phyloP scores from a whole-genome alignment of 64 coral and sea anemone genomes.

The Acropora tenuis region DNA sequence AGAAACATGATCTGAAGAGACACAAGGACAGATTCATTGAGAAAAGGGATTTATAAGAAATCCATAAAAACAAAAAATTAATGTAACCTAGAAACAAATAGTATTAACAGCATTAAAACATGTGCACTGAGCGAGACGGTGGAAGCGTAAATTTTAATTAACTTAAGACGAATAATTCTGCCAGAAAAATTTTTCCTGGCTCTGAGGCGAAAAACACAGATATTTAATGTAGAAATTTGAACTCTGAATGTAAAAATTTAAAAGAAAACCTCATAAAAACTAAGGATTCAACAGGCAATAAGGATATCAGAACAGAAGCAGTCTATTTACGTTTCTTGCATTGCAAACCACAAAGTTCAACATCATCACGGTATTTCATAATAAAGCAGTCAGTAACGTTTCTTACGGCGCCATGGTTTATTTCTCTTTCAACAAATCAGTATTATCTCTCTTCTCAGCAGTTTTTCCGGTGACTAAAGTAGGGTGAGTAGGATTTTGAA shows the following conservation, averaged over 20 bases:
- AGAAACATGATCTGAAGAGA: constrained; percentile 37
- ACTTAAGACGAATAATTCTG: not conserved
- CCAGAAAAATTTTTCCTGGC: not conserved
- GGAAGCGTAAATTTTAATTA: constrained; percentile 11
- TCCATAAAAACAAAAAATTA: constrained; percentile 22
- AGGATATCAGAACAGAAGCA: not conserved
- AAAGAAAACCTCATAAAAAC: not conserved
- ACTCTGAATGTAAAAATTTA: not conserved
- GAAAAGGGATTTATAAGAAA: not conserved
- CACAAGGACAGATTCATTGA: not conserved
- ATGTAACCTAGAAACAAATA: not conserved
- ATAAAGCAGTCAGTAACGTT: not conserved
- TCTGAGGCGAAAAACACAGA: not conserved
- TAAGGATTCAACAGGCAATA: not conserved
- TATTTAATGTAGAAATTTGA: not conserved
- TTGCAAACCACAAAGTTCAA: not conserved
- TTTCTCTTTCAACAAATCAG: not conserved
- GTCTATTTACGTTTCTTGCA: not conserved
- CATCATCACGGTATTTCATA: not conserved
- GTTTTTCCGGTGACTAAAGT: not conserved
- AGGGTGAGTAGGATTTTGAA: not conserved
- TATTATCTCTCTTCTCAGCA: not conserved
- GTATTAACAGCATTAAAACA: not conserved
- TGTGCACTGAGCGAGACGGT: not conserved
- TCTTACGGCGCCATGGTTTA: not conserved